These are phyloP conservation scores for Illadopsis cleaveri DNA, from an alignment of 2,113 vertebrate genomes.

Conservation along the genomic window DNA sequence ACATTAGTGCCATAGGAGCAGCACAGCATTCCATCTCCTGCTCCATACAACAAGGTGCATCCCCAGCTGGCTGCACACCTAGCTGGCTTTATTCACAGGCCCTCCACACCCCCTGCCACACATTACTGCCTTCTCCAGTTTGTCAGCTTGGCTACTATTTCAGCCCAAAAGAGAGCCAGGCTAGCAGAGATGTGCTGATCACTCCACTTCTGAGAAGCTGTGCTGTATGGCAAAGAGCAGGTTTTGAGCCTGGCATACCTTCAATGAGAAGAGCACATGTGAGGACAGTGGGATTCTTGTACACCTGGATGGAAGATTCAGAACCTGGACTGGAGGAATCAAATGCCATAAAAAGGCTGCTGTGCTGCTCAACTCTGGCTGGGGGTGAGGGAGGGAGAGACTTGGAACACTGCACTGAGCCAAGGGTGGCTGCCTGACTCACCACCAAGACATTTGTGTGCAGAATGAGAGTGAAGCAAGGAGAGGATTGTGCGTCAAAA, in stretches of 20 bases:
- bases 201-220: not conserved
- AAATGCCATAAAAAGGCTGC: not conserved
- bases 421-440: not conserved
- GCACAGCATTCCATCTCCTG: not conserved
- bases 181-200: not conserved
- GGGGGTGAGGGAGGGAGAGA: rapidly evolving
- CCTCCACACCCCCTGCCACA: not conserved
- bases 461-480: not conserved
- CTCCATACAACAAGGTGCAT: rapidly evolving
- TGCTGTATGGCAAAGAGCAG: not conserved
- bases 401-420: not conserved
- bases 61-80: not conserved
- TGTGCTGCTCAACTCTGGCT: not conserved
- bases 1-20: not conserved
- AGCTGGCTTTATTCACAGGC: not conserved
- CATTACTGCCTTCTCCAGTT: not conserved
- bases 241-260: not conserved
- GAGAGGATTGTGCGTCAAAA: not conserved
- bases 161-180: not conserved
- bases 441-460: not conserved
- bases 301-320: not conserved
- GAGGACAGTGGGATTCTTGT: not conserved
- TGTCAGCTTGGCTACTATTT: not conserved
- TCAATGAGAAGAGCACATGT: not conserved
- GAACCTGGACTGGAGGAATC: not conserved